These are phyloP conservation scores for Mus spicilegus DNA, from an alignment of 2,113 vertebrate genomes.

Conservation along the genomic window DNA sequence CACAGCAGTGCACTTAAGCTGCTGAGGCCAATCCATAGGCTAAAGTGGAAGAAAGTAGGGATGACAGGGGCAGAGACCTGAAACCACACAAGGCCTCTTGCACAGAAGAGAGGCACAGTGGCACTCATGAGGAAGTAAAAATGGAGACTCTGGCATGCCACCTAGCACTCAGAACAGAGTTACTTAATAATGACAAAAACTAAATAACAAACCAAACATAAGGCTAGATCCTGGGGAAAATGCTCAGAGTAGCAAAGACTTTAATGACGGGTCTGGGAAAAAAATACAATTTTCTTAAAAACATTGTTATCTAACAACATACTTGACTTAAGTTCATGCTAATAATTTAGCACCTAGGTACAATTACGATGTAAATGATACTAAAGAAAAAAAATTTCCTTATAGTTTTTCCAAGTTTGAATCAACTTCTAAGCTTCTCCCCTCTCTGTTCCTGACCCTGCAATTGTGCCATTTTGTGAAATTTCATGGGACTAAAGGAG, in stretches of 20 bases:
- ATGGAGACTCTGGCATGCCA: neutral
- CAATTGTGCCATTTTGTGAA: neutral
- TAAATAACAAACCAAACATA: neutral
- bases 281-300: conserved; percentile 25
- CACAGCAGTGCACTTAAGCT: neutral
- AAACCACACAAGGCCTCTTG: neutral
- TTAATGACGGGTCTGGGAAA: neutral
- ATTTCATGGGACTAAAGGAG: neutral
- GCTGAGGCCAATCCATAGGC: neutral
- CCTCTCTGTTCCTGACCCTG: accelerated
- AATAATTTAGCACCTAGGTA: neutral
- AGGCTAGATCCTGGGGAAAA: conserved; percentile 25
- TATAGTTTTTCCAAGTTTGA: conserved; percentile 25
- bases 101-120: neutral
- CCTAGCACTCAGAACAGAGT: neutral
- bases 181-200: neutral
- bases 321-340: neutral
- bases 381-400: conserved; percentile 39
- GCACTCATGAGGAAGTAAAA: neutral
- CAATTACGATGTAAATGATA: neutral
- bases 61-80: neutral
- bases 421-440: neutral
- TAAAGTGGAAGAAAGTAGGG: neutral
- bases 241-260: conserved; percentile 39
- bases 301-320: neutral